phyloP scores from a whole-genome alignment of 2,888 invertebrate genomes.

The Megaustenia siamemsis region DNA sequence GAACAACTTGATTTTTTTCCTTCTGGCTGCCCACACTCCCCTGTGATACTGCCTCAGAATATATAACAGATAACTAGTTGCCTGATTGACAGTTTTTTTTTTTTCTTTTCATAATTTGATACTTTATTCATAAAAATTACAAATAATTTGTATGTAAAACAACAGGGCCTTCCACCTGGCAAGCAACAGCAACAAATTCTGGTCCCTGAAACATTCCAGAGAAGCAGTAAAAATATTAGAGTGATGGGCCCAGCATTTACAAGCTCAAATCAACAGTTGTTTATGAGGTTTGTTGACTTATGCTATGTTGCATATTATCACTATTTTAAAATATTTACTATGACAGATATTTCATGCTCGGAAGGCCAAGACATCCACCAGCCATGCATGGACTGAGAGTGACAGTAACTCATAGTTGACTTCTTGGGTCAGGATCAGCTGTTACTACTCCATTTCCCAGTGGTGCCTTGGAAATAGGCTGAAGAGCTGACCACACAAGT shows the following conservation, averaged over 20 bases:
- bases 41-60: no score
- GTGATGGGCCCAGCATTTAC: slow-evolving; percentile 57
- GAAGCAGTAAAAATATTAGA: slow-evolving; percentile 58
- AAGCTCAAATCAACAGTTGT: slow-evolving; percentile 36
- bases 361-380: no score
- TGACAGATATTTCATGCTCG: neutral
- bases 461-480: no score
- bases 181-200: slow-evolving; percentile 50
- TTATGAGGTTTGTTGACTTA: slow-evolving; percentile 14
- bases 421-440: no score
- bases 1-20: no score
- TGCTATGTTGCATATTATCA: neutral
- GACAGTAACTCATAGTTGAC: no score
- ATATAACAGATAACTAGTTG: no score
- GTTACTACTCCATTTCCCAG: no score
- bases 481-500: no score
- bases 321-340: neutral
- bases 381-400: no score
- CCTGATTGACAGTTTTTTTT: no score
- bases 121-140: neutral
- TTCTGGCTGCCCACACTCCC: no score
- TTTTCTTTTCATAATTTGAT: neutral
- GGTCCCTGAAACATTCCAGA: slow-evolving; percentile 53
- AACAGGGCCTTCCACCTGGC: slow-evolving; percentile 44
- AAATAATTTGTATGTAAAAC: neutral